Percentiles rank a stretch among this genome's conserved stretches.
phyloP scores from a whole-genome alignment of 2,113 vertebrate species.

The Vombatus ursinus region DNA sequence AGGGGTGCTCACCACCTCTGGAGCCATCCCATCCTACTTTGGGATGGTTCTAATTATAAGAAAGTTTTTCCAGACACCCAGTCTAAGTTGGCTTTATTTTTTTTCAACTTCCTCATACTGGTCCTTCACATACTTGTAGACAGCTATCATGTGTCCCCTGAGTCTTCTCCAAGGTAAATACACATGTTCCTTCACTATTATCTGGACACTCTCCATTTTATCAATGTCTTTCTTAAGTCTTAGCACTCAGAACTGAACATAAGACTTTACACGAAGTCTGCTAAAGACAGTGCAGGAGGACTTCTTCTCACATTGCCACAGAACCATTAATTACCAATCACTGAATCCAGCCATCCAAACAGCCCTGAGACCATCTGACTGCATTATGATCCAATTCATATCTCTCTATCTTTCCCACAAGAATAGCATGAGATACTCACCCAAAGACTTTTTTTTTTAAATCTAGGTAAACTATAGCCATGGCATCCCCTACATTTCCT shows the following conservation, averaged over 20 bases:
- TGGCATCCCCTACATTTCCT: background rate
- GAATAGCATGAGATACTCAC: background rate
- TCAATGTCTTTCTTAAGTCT: background rate
- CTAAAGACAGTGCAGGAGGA: background rate
- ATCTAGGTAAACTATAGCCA: background rate
- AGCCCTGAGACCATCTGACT: background rate
- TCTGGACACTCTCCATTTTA: background rate
- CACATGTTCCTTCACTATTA: background rate
- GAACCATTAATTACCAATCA: background rate
- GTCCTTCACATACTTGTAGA: too few relatives aligned
- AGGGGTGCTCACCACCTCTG: background rate
- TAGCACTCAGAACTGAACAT: background rate
- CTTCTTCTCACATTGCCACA: background rate
- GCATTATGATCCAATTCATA: background rate
- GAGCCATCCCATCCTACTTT: background rate
- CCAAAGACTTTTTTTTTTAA: background rate
- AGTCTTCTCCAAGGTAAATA: background rate
- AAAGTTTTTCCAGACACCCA: background rate
- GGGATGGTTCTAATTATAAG: background rate
- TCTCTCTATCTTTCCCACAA: background rate
- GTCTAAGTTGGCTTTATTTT: background rate
- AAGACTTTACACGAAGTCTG: background rate
- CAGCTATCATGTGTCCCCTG: background rate
- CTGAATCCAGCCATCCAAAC: background rate
- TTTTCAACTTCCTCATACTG: background rate